phyloP scores from a whole-genome alignment of 2,888 invertebrate species.

The Trachelus iudaicus region DNA sequence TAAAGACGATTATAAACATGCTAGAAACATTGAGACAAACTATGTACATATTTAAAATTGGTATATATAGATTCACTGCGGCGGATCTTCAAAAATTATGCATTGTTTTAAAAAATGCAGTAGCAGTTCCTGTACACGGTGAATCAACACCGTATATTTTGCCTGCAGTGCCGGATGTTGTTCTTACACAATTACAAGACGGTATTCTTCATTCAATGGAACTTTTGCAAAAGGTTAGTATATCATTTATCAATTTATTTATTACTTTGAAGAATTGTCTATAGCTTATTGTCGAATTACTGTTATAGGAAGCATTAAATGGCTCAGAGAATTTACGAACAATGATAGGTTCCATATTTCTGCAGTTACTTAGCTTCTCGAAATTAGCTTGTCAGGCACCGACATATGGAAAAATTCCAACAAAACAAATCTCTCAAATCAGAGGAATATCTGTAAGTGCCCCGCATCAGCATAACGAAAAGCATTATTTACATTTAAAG shows the following conservation, averaged over 20 bases:
- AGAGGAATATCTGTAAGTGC: constrained; percentile 57
- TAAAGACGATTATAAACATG: constrained; percentile 62
- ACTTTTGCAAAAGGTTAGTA: constrained; percentile 81
- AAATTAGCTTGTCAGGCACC: constrained; percentile 78
- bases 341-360: constrained; percentile 77
- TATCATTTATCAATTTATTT: background rate
- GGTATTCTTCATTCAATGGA: constrained; percentile 88
- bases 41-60: constrained; percentile 25
- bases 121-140: constrained; percentile 83
- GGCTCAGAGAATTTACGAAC: constrained; percentile 71
- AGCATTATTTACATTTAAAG: constrained; percentile 11
- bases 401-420: constrained; percentile 69
- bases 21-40: constrained; percentile 65
- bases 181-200: constrained; percentile 86
- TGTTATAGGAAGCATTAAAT: constrained; percentile 69
- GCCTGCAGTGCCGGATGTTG: constrained; percentile 81
- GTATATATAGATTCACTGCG: constrained; percentile 70
- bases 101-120: constrained; percentile 78
- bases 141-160: constrained; percentile 86
- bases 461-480: constrained; percentile 5
- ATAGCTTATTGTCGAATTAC: constrained; percentile 11
- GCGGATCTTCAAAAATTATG: constrained; percentile 86
- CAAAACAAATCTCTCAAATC: constrained; percentile 67
- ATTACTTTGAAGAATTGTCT: constrained; percentile 1
- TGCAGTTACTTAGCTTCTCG: constrained; percentile 74